phyloP scores from a whole-genome alignment of 2,113 vertebrate genomes.

The Pelodiscus sinensis region DNA sequence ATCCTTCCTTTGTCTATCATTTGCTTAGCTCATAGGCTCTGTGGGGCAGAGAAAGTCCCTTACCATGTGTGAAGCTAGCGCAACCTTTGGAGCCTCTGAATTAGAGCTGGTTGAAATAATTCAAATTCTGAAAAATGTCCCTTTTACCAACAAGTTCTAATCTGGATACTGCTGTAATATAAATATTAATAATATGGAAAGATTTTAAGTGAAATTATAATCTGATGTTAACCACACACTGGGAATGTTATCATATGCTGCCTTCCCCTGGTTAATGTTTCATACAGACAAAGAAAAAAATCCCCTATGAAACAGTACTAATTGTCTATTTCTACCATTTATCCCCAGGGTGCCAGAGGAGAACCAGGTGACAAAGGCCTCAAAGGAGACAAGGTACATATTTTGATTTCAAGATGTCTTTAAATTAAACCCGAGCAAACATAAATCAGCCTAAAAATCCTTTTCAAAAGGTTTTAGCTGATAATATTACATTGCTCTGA shows the following conservation, averaged over 20 bases:
- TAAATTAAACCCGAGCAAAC: neutral
- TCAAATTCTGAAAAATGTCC: neutral
- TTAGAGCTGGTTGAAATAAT: neutral
- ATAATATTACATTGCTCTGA: fast-evolving
- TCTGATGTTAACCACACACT: neutral
- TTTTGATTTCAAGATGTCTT: neutral
- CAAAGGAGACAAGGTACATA: slow-evolving; percentile 93
- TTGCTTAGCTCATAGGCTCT: neutral
- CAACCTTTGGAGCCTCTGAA: neutral
- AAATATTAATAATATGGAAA: neutral
- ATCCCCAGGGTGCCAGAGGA: slow-evolving; percentile 89
- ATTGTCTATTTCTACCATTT: neutral
- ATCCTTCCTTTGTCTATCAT: neutral
- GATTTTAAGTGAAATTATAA: neutral
- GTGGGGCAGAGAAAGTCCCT: neutral
- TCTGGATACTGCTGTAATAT: neutral
- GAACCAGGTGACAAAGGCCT: slow-evolving; percentile 87
- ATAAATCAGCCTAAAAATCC: neutral
- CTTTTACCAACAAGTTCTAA: neutral
- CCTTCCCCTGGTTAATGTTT: fast-evolving
- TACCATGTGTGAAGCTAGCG: neutral
- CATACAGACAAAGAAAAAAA: neutral
- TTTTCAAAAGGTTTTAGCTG: neutral
- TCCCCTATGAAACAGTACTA: neutral
- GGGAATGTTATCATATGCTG: neutral